Evolutionary conservation across 2,797 vertebrate species (phyloP).

Genomic region (Anguilla obscura): DNA sequence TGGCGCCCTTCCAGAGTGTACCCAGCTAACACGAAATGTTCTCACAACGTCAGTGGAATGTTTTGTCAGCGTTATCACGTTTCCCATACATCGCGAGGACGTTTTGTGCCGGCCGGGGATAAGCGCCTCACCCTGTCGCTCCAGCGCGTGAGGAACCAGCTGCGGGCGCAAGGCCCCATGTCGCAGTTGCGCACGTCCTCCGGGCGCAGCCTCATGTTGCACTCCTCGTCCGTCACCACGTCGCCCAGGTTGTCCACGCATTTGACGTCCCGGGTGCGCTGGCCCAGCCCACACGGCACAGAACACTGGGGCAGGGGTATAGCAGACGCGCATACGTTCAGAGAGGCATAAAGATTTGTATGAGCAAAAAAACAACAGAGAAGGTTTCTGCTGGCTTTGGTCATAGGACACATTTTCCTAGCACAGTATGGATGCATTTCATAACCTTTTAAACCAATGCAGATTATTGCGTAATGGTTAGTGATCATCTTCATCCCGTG

Average conservation of each 20-base stretch:
- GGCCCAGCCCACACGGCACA: conserved; percentile 74
- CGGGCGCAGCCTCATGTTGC: conserved; percentile 71
- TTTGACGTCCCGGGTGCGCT: conserved; percentile 69
- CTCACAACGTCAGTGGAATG: neutral
- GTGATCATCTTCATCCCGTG: no score
- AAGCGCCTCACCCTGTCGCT: conserved; percentile 64
- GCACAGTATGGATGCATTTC: neutral
- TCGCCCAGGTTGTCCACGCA: conserved; percentile 72
- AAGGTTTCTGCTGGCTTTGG: neutral
- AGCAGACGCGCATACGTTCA: neutral
- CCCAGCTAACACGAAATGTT: no score
- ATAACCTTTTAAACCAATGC: neutral
- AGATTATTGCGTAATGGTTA: no score
- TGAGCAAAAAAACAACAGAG: neutral
- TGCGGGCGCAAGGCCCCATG: conserved; percentile 71
- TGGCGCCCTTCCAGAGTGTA: neutral
- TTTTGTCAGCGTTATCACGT: neutral
- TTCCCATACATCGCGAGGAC: neutral
- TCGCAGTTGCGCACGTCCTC: conserved; percentile 71
- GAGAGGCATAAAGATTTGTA: neutral
- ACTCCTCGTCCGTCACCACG: conserved; percentile 68
- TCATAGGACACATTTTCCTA: neutral
- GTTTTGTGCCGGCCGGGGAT: no score
- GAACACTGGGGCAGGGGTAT: conserved; percentile 62
- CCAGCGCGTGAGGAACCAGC: conserved; percentile 76